Conservation (phyloP, 2,797 vertebrate species). For the Euthynnus affinis region DNA sequence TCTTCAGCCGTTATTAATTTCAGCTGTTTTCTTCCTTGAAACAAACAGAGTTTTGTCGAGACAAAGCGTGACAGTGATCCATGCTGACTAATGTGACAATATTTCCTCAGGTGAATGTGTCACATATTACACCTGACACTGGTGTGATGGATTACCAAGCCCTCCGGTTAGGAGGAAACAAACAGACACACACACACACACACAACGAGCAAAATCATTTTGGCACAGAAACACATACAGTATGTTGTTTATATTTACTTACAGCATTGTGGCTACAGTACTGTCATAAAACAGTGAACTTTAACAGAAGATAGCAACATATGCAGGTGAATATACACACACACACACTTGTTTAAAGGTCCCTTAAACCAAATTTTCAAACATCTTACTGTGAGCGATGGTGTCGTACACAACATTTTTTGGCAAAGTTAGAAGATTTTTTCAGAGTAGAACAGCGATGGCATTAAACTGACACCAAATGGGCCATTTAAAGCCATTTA, state of each 20-base stretch:
- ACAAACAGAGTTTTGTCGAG: constrained; percentile 32
- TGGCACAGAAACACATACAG: not conserved
- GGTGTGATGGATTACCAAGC: constrained; percentile 65
- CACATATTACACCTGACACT: constrained; percentile 56
- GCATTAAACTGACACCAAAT: no score
- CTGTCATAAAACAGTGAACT: not conserved
- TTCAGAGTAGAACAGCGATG: no score
- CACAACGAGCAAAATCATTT: constrained; percentile 16
- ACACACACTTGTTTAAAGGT: constrained; percentile 4
- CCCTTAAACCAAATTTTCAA: not conserved
- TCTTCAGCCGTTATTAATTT: constrained; percentile 50
- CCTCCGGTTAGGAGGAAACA: constrained; percentile 29
- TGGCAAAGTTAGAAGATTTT: no score
- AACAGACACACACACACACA: constrained; percentile 18
- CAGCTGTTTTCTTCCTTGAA: constrained; percentile 36
- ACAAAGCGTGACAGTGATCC: constrained; percentile 39
- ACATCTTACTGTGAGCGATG: not conserved
- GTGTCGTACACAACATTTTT: not conserved
- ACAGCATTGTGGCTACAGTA: not conserved
- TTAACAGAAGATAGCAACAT: not conserved
- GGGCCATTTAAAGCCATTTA: no score
- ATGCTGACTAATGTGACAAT: constrained; percentile 56
- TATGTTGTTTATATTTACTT: not conserved
- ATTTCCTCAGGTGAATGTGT: constrained; percentile 68
- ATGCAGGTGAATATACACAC: not conserved